Percentiles rank a stretch among this genome's conserved stretches.
phyloP scores from a whole-genome alignment of 1,140 invertebrate species.

The Hylaeus anthracinus region DNA sequence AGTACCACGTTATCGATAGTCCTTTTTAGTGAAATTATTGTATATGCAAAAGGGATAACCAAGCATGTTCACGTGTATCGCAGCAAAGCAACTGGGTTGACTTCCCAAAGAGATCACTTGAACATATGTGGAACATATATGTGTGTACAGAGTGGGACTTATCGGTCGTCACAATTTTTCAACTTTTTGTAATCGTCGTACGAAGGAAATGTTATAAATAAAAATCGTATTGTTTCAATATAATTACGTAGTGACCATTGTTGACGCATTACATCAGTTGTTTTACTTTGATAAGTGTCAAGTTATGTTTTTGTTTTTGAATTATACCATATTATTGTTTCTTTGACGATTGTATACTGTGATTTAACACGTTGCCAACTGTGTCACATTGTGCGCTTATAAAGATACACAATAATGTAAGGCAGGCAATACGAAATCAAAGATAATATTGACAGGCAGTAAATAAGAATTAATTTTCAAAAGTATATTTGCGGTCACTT shows the following conservation, averaged over 20 bases:
- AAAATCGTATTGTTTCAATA: constrained; percentile 52
- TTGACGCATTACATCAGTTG: not conserved
- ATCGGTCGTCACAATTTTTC: constrained; percentile 38
- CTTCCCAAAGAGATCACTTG: not conserved
- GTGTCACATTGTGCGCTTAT: no score
- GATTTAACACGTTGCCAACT: no score
- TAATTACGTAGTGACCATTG: not conserved
- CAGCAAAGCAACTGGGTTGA: constrained; percentile 7
- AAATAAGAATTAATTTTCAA: no score
- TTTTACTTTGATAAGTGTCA: not conserved
- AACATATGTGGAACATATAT: constrained; percentile 15
- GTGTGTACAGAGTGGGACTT: constrained; percentile 37
- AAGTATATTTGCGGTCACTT: no score
- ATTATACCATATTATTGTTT: not conserved
- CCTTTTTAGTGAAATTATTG: constrained; percentile 8
- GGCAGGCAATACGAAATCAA: no score
- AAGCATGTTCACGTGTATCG: no score
- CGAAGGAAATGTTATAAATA: constrained; percentile 36
- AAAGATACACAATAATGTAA: no score
- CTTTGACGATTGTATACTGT: not conserved
- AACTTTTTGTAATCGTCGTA: constrained; percentile 46
- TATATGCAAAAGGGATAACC: not conserved
- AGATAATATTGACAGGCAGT: no score
- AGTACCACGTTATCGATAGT: constrained; percentile 39
- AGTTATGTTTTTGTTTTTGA: not conserved